Percentiles rank a stretch among this genome's conserved stretches.
Evolutionary conservation across 2,888 invertebrate genomes (phyloP).

Genomic region (Dioctria rufipes): DNA sequence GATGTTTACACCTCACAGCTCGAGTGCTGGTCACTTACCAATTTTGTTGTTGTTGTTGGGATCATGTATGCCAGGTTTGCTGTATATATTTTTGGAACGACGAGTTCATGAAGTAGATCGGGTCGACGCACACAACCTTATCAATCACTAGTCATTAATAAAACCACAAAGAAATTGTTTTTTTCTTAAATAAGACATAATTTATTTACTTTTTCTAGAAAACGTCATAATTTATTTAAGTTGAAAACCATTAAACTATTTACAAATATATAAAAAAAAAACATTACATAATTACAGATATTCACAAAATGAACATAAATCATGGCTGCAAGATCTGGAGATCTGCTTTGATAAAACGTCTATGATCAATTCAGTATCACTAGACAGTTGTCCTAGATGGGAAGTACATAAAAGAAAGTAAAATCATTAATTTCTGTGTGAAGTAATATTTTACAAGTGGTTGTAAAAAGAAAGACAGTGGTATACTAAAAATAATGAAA

Average conservation of each 20-base stretch:
- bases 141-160: not conserved
- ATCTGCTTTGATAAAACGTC: conserved; percentile 45
- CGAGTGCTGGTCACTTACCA: too few species aligned
- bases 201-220: conserved; percentile 46
- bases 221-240: conserved; percentile 40
- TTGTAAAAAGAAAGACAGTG: not conserved
- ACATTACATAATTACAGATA: conserved; percentile 49
- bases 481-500: not conserved
- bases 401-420: conserved; percentile 47
- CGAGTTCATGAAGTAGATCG: too few species aligned
- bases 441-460: not conserved
- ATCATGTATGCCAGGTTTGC: too few species aligned
- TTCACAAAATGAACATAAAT: conserved; percentile 51
- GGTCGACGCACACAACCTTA: too few species aligned
- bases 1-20: too few species aligned
- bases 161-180: not conserved
- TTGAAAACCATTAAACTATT: conserved; percentile 48
- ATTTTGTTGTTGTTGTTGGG: too few species aligned
- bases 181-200: conserved; percentile 41
- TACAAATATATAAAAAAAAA: conserved; percentile 45
- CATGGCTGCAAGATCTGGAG: conserved; percentile 50
- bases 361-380: conserved; percentile 45
- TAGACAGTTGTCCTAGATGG: conserved; percentile 45
- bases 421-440: conserved; percentile 18
- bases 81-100: too few species aligned